Evolutionary conservation across 2,888 invertebrate species (phyloP).

Genomic region (Pegoplata infirma): DNA sequence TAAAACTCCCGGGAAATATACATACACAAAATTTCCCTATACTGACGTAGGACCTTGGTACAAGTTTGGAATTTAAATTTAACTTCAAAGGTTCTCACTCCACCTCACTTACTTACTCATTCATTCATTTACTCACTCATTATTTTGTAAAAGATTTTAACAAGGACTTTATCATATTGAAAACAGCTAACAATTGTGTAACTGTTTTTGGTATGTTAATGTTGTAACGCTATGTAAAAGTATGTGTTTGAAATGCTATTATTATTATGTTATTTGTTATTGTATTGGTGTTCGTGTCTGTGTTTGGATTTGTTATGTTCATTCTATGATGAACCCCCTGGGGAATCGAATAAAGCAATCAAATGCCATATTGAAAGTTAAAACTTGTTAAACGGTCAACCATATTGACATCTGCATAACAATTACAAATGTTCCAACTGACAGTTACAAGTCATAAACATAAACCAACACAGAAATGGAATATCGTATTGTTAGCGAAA

Average conservation of each 20-base stretch:
- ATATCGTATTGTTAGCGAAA: too few relatives aligned
- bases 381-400: constrained; percentile 43
- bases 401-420: constrained; percentile 43
- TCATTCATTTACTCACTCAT: not conserved
- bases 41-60: not conserved
- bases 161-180: not conserved
- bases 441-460: constrained; percentile 41
- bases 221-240: not conserved
- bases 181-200: not conserved
- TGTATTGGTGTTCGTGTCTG: not conserved
- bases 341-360: constrained; percentile 22
- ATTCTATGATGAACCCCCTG: not conserved
- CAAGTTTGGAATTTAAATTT: not conserved
- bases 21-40: not conserved
- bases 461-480: not conserved
- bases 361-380: constrained; percentile 29
- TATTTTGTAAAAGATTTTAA: not conserved
- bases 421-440: constrained; percentile 48
- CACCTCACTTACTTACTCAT: too few relatives aligned
- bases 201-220: not conserved
- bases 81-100: not conserved
- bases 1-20: not conserved
- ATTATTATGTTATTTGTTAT: not conserved
- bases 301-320: not conserved
- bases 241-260: not conserved